A percentile compares a stretch with the other conserved stretches of the same genome.
Evolutionary conservation across 30 jellyfish, hydroid and myxozoan genomes (phyloP).

Genomic region (Calvadosia cruxmelitensis): DNA sequence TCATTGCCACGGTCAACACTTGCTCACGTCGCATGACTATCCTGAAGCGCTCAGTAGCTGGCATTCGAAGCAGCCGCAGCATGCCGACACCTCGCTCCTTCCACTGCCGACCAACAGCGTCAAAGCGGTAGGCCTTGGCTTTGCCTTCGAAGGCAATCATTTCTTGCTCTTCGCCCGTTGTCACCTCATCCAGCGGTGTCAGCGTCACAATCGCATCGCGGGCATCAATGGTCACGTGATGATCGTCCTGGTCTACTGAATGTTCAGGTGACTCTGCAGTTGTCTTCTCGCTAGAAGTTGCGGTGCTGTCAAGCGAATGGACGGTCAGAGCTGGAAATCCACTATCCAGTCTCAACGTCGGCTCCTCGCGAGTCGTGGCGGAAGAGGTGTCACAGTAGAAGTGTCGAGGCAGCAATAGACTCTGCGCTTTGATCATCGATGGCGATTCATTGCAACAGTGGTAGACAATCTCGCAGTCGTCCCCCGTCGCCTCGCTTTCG

Average conservation of each 20-base stretch:
- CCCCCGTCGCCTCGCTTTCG: not conserved
- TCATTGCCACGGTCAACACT: slow-evolving; percentile 51
- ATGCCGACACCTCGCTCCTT: slow-evolving; percentile 67
- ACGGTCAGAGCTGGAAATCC: not conserved
- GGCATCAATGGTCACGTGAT: slow-evolving; percentile 4
- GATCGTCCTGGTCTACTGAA: not conserved
- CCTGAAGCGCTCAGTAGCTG: slow-evolving; percentile 19
- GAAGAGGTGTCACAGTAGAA: not conserved
- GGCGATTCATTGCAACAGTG: not conserved
- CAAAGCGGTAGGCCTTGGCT: slow-evolving; percentile 50
- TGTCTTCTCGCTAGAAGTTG: not conserved
- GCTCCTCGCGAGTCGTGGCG: not conserved
- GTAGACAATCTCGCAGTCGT: not conserved
- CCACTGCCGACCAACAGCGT: slow-evolving; percentile 32
- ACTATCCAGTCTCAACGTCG: not conserved
- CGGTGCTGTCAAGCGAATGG: not conserved
- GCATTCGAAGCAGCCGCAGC: slow-evolving; percentile 21
- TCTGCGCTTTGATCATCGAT: not conserved
- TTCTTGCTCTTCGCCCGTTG: slow-evolving; percentile 63
- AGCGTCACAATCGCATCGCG: slow-evolving; percentile 18
- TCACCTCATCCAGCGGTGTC: slow-evolving; percentile 13
- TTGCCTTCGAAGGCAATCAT: slow-evolving; percentile 13
- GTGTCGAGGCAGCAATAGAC: not conserved
- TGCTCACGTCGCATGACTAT: slow-evolving; percentile 77
- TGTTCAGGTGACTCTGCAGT: not conserved